phyloP scores from a whole-genome alignment of 2,113 vertebrate species.

The Pteronura brasiliensis region DNA sequence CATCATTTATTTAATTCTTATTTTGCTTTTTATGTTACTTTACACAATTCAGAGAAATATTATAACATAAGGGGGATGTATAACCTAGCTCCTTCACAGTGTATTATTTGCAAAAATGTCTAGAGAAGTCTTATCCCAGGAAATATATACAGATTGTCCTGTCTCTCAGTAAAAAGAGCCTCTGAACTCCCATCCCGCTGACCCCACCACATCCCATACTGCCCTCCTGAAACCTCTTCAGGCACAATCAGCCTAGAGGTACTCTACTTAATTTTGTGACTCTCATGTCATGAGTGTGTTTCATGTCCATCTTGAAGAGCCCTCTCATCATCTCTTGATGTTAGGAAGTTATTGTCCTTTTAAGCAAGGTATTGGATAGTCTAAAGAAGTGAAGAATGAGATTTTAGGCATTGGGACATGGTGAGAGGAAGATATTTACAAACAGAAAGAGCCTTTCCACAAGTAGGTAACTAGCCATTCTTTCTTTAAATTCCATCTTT shows the following conservation, averaged over 20 bases:
- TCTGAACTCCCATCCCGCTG: background rate
- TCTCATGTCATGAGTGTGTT: background rate
- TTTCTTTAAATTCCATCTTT: background rate
- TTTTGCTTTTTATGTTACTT: slow-evolving; percentile 11
- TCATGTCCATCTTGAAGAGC: background rate
- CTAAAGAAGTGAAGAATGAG: background rate
- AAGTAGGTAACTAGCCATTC: background rate
- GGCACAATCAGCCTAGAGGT: background rate
- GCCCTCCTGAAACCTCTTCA: background rate
- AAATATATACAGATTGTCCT: background rate
- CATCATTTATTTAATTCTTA: background rate
- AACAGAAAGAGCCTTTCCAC: background rate
- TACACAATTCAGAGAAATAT: background rate
- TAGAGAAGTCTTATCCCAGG: background rate
- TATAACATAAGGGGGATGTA: background rate
- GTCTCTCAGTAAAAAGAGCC: background rate
- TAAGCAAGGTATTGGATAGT: background rate
- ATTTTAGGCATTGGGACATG: background rate
- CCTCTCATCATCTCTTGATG: background rate
- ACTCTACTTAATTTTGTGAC: background rate
- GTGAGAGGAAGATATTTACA: background rate
- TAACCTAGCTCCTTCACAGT: background rate
- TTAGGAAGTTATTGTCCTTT: background rate
- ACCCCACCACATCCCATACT: background rate
- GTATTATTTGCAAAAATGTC: background rate